A percentile compares a stretch with the other conserved stretches of the same genome.
Conservation (phyloP, 1,140 invertebrate species). For the Bradysia coprophila region DNA sequence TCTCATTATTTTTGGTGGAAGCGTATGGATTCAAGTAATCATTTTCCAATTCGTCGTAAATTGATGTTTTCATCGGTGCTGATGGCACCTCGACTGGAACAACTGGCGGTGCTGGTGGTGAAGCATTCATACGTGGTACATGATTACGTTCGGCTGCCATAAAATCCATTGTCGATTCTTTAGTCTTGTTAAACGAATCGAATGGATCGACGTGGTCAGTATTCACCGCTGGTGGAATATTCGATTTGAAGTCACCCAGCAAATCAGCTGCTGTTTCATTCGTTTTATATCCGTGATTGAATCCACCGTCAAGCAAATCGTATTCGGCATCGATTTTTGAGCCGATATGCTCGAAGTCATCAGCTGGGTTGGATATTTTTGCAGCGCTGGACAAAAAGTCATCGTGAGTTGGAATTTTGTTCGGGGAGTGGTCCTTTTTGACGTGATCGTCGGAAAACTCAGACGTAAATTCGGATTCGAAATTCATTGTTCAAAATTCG, state of each 20-base stretch:
- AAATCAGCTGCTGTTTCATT: background rate
- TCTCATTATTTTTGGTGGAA: conserved; percentile 15
- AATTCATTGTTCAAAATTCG: no score
- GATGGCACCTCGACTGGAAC: background rate
- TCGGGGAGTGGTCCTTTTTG: background rate
- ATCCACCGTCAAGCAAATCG: background rate
- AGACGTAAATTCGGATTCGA: background rate
- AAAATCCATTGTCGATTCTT: conserved; percentile 5
- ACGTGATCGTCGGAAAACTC: no score
- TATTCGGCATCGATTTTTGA: background rate
- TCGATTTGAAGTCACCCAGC: background rate
- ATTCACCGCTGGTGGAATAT: background rate
- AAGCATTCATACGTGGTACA: background rate
- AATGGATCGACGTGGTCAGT: background rate
- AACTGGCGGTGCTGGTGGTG: background rate
- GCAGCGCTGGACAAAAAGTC: no score
- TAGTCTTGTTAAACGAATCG: conserved; percentile 4
- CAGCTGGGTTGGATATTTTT: background rate
- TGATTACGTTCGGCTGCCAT: conserved; percentile 2
- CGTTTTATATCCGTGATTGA: background rate
- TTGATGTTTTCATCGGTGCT: background rate
- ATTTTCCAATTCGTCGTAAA: background rate
- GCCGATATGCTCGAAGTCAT: background rate
- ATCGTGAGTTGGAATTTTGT: no score
- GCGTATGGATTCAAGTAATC: background rate